Evolutionary conservation across 2,113 vertebrate species (phyloP), one percentile per base, ranked within the genome.

Genomic region (Pelecanus crispus): DNA sequence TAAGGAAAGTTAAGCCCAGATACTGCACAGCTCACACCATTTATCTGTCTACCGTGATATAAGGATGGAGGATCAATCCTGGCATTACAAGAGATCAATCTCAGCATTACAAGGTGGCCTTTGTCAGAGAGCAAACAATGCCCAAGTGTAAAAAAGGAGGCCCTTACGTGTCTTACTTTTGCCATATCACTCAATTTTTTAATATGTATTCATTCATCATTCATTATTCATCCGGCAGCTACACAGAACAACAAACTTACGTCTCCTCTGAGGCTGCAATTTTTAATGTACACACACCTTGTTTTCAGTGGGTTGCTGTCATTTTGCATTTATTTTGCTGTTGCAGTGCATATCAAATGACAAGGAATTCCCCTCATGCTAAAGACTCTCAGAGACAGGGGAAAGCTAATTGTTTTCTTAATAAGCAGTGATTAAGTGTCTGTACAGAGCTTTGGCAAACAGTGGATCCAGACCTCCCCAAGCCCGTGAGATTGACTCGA

Each of bases 401-500:
- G 70, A 28, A 25, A 82, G 20, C 20, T 83, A 16, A 20, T 45
- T 77, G 25, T 29, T 55, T 70, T 61, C 29, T 42, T 36, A 61
- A 56, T 40, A 42, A 56, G 31, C 40, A 44, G 14, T 21, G 65
- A 10, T n/a, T 12, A 18, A 24, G 42, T 11, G 42, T n/a, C 17
- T 0, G 3, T 19, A 31, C 31, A n/a, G 25, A 58, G 36, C 50
- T 50, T 34, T 2, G 6, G 40, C 70, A 74, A 47, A 65, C 40
- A 4, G 58, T 4, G 3, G 13, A 25, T 19, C 21, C 28, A 31
- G 67, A 52, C 17, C 16, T 36, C 47, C 47, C 56, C 21, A 25
- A 6, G 24, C 12, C 5, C 2, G 15, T 22, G 42, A 12, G 34
- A 47, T 34, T 2, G 11, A 24, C 1, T 6, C 1, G 19, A 44